Evolutionary conservation across 2,113 vertebrate species (phyloP), one percentile per base, ranked within the genome.

Genomic region (Muntiacus reevesi): DNA sequence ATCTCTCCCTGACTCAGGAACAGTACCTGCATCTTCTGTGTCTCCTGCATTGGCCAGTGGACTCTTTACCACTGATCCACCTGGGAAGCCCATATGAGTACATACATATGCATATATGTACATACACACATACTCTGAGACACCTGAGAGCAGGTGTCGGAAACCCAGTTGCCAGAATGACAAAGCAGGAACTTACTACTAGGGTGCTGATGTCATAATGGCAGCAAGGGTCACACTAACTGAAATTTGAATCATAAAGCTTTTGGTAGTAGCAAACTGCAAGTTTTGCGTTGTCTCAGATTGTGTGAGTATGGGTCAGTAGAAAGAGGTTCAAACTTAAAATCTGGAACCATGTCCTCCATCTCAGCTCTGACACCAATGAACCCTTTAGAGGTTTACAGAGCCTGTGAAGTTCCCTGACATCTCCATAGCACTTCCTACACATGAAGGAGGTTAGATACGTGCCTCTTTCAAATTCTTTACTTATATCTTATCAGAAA

Each of bases 201-300:
- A 43, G 25, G 33, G 11, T 30, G 33, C 6, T 93, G 92, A 95
- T 83, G 86, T 94, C 90, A 95, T 59, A 97, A 94, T 91, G 67
- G 60, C 28, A 57, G 14, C 43, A 64, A 84, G 23, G 54, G 27
- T 45, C 43, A 16, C 14, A 7, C 5, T 27, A 30, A 79, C 33
- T 45, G 50, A 57, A 82, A 62, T 28, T 30, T 95, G 79, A 97
- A 60, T 86, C 36, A 57, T 64, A 89, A 86, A 89, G 33, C 55
- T 64, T 16, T 78, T 52, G 60, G 9, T 30, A 36, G 7, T 40
- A 96, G 90, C 76, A n/a, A 64, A 54, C 13, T n/a, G 33, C 25
- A 91, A 36, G 4, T 28, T 86, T 55, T 27, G 23, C 40, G 2
- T 55, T 84, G 16, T 40, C 60, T 64, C 45, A 16, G 64, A 67